Base-by-base conservation (phyloP, 2,113 vertebrate species). In the Pterophyllum scalare region DNA sequence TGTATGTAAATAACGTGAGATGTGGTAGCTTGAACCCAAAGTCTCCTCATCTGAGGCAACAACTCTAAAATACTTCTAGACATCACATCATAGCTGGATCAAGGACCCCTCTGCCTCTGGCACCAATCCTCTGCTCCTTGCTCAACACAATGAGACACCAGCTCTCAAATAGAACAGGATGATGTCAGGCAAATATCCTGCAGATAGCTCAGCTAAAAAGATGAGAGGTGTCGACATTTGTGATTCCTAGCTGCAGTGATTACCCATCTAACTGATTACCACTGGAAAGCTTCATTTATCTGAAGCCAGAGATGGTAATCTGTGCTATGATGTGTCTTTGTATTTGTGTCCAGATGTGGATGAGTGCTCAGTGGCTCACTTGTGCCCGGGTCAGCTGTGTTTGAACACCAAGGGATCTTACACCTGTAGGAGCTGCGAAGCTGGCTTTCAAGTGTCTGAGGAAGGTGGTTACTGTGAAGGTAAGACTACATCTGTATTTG, bases 341-440 rank as follows among this genome's bases (percentile, higher is more conserved):
- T 91, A 52, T 91, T 67, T 90, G 54, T 91, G 54, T 91, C 90
- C 92, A 95, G 92, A 95, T 93, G 91, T 93, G 83, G 85, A 91
- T 56, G 89, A 94, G 87, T 95, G 85, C 72, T 87, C 76, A 81
- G 92, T 94, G 76, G 88, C 90, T 9, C 92, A 92, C 79, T 78
- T 93, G 82, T 97, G 96, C 89, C 95, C 92, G 0, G 88, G 89
- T 5, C 95, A 95, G 84, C 89, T 96, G 85, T 97, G 96, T 82
- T 83, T 81, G 72, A 97, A 97, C 89, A 95, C 90, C 0, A 87
- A 78, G 0, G 97, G 97, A 83, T 96, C 95, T 33, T 97, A 94
- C 93, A 90, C 88, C 88, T 97, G 96, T 91, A 92, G 79, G 79
- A 86, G 88, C 89, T 97, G 97, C 3, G 92, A 54, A 7, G 4